Evolutionary conservation across 2,888 invertebrate genomes (phyloP).

Genomic region (Aproaerema taeniolella): DNA sequence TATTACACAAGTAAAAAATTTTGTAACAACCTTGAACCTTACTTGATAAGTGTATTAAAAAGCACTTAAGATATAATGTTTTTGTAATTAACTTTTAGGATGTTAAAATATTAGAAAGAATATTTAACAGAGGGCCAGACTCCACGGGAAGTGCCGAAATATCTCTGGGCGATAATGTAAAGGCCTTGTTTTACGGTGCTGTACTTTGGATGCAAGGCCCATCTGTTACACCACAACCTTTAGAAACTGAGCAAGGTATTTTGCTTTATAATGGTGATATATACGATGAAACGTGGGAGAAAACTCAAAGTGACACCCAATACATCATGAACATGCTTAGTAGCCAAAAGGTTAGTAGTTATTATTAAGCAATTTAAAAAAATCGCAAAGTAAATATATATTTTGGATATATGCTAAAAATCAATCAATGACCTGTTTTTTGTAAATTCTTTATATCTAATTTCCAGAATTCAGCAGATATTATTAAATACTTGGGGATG

Average conservation of each 20-base stretch:
- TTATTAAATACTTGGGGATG: constrained; percentile 66
- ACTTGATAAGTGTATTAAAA: too few relatives aligned
- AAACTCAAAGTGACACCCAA: constrained; percentile 69
- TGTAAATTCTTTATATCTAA: background rate
- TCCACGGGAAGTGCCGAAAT: constrained; percentile 33
- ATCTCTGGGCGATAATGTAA: constrained; percentile 24
- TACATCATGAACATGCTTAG: constrained; percentile 58
- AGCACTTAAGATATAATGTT: too few relatives aligned
- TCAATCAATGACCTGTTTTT: too few relatives aligned
- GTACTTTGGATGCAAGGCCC: constrained; percentile 93
- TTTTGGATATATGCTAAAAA: background rate
- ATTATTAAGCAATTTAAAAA: too few relatives aligned
- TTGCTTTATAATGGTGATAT: constrained; percentile 95
- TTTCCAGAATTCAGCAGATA: constrained; percentile 39
- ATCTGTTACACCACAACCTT: constrained; percentile 81
- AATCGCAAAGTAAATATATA: background rate
- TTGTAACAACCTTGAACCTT: too few relatives aligned
- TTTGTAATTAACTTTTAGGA: constrained; percentile 60
- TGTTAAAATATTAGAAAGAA: constrained; percentile 43
- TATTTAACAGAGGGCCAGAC: constrained; percentile 79
- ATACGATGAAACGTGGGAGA: constrained; percentile 73
- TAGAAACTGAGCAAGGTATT: constrained; percentile 76
- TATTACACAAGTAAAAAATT: constrained; percentile 27
- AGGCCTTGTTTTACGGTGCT: constrained; percentile 63
- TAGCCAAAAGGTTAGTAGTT: constrained; percentile 25